Base-by-base conservation (phyloP, 2,888 invertebrate genomes). In the Stenoptilia bipunctidactyla region DNA sequence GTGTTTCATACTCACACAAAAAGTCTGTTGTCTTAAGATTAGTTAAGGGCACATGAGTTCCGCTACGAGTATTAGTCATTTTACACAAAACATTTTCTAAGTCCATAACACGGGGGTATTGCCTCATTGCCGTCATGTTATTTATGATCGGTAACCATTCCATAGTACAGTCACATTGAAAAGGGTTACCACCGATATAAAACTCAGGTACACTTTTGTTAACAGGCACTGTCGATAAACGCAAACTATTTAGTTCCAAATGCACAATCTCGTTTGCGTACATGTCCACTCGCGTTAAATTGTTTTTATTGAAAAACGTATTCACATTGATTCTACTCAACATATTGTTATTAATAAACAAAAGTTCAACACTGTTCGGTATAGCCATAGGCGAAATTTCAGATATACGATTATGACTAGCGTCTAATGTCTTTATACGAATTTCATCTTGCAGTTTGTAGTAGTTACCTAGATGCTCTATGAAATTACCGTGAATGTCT, bases 121-220 rank as follows among this genome's bases (percentile, higher is more conserved):
- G 94, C 39, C 93, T 86, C 54, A 91, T 88, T 30, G 89, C 87
- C 47, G 92, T 92, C 87, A 93, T 89, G 71, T 92, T 93, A 73
- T 95, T 95, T 71, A 95, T 91, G 41, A 92, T 88, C 52, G 94
- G 94, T 57, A 96, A 80, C 97, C 97, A 97, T 69, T 96, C 96
- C 94, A 97, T 94, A 47, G 92, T 91, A 80, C 97, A 97, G 66
- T 96, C 95, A 79, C 97, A 97, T 57, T 93, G 90, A 76, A 97
- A 94, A 10, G 97, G 96, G 74, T 97, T 97, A 37, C 93, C 94
- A 46, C 94, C 95, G 51, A 97, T 86, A 69, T 94, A 95, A 71
- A 97, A 93, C 68, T 96, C 94, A 0, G 96, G 94, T 50, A 94
- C 83, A 12, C 89, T 87, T 61, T 90, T 90, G 53, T 91, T 91